These are phyloP conservation scores for Sceloporus tristichus DNA, from an alignment of 2,113 vertebrate species.

Conservation along the genomic window DNA sequence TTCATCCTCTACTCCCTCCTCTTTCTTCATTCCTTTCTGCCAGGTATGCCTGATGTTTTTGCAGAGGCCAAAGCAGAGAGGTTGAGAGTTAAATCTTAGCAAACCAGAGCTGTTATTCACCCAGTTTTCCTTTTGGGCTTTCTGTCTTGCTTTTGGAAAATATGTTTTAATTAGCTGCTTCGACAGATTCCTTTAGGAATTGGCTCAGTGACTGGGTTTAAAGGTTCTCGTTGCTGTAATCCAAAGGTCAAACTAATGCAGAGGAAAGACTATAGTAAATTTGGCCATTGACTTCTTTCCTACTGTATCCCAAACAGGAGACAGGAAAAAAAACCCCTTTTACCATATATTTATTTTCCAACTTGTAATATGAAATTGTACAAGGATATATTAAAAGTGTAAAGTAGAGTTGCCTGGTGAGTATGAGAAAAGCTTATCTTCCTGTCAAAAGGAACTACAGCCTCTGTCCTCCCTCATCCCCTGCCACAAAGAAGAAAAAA, in stretches of 20 bases:
- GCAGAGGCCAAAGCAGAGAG: neutral
- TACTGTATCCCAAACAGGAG: too few relatives aligned
- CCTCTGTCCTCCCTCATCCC: too few relatives aligned
- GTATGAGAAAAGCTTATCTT: too few relatives aligned
- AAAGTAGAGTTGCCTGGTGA: too few relatives aligned
- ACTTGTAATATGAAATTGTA: too few relatives aligned
- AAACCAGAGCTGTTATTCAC: slow-evolving; percentile 14
- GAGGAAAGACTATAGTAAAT: neutral
- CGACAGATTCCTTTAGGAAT: neutral
- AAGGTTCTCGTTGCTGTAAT: neutral
- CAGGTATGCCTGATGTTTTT: slow-evolving; percentile 33
- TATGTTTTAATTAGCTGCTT: slow-evolving; percentile 67
- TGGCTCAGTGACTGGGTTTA: neutral
- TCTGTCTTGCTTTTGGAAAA: slow-evolving; percentile 29
- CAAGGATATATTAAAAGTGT: too few relatives aligned
- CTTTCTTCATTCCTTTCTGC: slow-evolving; percentile 15
- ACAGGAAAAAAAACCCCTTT: too few relatives aligned
- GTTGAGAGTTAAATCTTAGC: slow-evolving; percentile 41
- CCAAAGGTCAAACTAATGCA: slow-evolving; percentile 5
- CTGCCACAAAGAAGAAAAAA: too few relatives aligned
- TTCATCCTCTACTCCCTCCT: slow-evolving; percentile 60
- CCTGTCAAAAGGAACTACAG: too few relatives aligned
- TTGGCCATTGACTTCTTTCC: too few relatives aligned
- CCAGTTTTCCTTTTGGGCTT: slow-evolving; percentile 30
- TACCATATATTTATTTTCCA: too few relatives aligned